Conservation (phyloP, 2,797 vertebrate species). For the Merluccius polli region DNA sequence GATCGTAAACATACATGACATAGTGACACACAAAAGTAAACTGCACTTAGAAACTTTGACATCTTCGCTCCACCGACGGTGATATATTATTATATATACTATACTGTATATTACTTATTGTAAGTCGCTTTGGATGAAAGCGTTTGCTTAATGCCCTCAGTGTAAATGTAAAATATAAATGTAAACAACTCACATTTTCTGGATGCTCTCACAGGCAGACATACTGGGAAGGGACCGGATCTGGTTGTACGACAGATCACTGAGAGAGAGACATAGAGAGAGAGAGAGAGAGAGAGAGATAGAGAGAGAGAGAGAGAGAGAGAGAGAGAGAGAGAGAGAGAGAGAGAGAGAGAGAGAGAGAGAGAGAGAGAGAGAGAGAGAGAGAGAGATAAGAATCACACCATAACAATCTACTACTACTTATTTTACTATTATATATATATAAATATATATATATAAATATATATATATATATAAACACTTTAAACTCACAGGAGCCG, state of each 20-base stretch:
- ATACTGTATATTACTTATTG: too few species aligned
- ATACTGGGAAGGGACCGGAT: conserved; percentile 85
- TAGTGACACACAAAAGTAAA: background rate
- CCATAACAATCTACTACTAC: too few species aligned
- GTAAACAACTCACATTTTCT: conserved; percentile 83
- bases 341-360: too few species aligned
- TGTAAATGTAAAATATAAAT: too few species aligned
- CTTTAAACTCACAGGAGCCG: conserved; percentile 85
- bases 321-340: too few species aligned
- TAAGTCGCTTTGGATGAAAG: too few species aligned
- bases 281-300: background rate
- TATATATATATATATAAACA: background rate
- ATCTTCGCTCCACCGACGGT: too few species aligned
- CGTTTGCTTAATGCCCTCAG: too few species aligned
- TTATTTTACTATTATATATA: background rate
- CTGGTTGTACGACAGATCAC: conserved; percentile 88
- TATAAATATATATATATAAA: background rate
- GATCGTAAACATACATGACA: background rate
- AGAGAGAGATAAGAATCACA: too few species aligned
- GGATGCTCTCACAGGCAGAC: conserved; percentile 81
- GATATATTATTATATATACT: too few species aligned
- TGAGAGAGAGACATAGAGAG: conserved; percentile 50
- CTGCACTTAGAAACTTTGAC: too few species aligned
- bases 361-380: too few species aligned
- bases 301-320: conserved; percentile 18